Evolutionary conservation across 2,888 invertebrate species (phyloP), one percentile per base, ranked within the genome.

Genomic region (Diaprepes abbreviatus): DNA sequence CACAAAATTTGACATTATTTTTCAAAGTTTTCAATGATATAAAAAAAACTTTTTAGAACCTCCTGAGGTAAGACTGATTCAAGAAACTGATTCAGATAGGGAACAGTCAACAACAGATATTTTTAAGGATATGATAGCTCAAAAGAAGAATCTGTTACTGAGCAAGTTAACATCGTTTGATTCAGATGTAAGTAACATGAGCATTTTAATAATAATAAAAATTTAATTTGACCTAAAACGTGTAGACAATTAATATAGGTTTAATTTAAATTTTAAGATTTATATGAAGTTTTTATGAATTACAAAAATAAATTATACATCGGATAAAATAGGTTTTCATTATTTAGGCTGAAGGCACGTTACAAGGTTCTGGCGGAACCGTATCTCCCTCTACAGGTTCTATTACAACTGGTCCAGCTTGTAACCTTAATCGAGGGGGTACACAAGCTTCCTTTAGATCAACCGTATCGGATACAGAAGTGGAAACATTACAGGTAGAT

Each of bases 401-500:
- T 83, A 92, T 93, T 85, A 92, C 93, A 79, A 92, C 93, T 78
- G 88, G 88, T 79, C 88, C 89, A 80, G 91, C 92, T 80, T 92
- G 88, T 85, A 90, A 88, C 84, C 86, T 87, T 80, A 92, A 89
- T 85, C 90, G 90, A 84, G 90, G 89, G 83, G 92, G 89, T 83
- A 78, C 88, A 79, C 89, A 91, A 85, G 91, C 93, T 79, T 88
- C 89, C 48, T 92, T 94, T 88, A 91, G 96, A 82, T 95, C 95
- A 79, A 94, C 96, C 78, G 93, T 96, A 80, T 97, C 96, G 78
- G 97, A 97, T 85, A 96, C 95, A 81, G 97, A 97, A 87, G 93
- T 94, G 83, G 93, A 94, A 86, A 91, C 93, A 83, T 90, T 92
- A 85, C 93, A 93, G 88, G 94, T 95, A 90, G 91, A 91, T n/a